Conservation (phyloP, 1,140 invertebrate genomes). For the Heliothis subflexa region DNA sequence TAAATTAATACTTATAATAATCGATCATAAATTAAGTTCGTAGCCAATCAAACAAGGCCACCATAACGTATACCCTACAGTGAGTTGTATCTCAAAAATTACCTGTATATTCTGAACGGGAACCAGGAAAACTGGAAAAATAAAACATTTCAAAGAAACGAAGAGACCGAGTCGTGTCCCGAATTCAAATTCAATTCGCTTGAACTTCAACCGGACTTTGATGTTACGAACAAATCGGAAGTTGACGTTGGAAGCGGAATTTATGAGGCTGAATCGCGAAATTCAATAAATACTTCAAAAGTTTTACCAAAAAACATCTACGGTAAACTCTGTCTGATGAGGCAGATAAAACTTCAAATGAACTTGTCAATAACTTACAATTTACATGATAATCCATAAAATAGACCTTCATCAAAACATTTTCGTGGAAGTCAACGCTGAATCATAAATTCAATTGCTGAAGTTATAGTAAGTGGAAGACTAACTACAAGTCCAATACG, state of each 20-base stretch:
- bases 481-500: not conserved
- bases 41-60: no score
- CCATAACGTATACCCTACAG: no score
- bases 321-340: not conserved
- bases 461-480: not conserved
- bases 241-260: not conserved
- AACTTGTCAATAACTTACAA: not conserved
- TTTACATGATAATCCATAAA: not conserved
- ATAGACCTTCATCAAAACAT: no score
- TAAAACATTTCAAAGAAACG: not conserved
- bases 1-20: no score
- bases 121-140: not conserved
- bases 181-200: slow-evolving; percentile 11
- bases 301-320: not conserved
- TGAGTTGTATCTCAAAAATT: no score
- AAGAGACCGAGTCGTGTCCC: not conserved
- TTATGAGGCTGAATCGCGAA: not conserved
- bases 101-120: not conserved
- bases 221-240: slow-evolving; percentile 23
- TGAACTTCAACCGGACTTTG: not conserved
- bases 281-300: slow-evolving; percentile 28
- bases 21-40: no score
- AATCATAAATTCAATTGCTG: not conserved
- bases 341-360: slow-evolving; percentile 15
- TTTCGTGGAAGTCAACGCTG: not conserved